Base-by-base conservation (phyloP, 2,113 vertebrate species). In the Ophiodon elongatus region DNA sequence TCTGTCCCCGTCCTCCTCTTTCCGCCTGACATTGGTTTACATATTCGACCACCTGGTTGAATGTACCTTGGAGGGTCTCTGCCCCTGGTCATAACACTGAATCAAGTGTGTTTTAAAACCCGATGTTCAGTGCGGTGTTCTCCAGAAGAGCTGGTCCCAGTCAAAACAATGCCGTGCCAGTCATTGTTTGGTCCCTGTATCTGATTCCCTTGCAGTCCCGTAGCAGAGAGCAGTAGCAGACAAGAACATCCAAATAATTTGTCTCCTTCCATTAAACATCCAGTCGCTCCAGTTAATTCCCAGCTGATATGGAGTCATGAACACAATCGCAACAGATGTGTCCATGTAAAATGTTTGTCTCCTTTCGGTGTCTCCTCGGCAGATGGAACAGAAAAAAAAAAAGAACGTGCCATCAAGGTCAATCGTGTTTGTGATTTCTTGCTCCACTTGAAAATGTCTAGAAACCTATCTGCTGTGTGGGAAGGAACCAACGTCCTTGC, bases 371-470 rank as follows among this genome's bases (percentile, higher is more conserved):
- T 72, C 31, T 74, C 57, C 82, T 72, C 54, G 15, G 78, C 50
- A 85, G 67, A 67, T 71, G 54, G 19, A 39, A 73, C 29, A 77
- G 56, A 60, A 80, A 76, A 59, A 60, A 80, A 76, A 59, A 72
- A 76, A 35, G 45, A 79, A 59, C 9, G 72, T 50, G 31, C 66
- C 54, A 57, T 41, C 69, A 67, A 78, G 33, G 57, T 76, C 56
- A 52, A 70, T 63, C 35, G n/a, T n/a, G 29, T 76, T 50, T 65
- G 66, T 6, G 4, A 74, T 73, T 78, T 77, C 72, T 80, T 63
- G 75, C 25, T 81, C 76, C 67, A 60, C 0, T 10, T 47, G 23
- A 79, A 85, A 15, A 79, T 95, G 94, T 95, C 92, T 73, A 47
- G 73, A 90, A 84, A 89, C 67, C n/a, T 80, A 50, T 69, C 56